These are phyloP conservation scores for Campoplex capitator DNA, from an alignment of 2,888 invertebrate genomes.

Conservation along the genomic window DNA sequence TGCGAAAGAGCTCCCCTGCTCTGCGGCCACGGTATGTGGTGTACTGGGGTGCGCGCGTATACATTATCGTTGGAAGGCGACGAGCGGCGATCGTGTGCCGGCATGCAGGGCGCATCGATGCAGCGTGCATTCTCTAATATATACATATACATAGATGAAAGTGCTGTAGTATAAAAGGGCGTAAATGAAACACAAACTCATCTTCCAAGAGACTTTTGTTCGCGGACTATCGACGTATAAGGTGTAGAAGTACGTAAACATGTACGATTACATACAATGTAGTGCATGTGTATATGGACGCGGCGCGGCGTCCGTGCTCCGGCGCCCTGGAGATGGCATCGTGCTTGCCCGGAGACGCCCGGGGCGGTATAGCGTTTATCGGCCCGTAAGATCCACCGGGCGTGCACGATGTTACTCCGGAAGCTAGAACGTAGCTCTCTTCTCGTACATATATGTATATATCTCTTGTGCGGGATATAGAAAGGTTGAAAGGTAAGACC, in stretches of 20 bases:
- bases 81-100: constrained; percentile 52
- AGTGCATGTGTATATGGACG: constrained; percentile 19
- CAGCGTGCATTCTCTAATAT: constrained; percentile 4
- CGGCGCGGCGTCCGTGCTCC: constrained; percentile 67
- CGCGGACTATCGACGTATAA: neutral
- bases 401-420: constrained; percentile 69
- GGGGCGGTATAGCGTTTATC: constrained; percentile 70
- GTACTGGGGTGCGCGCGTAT: constrained; percentile 37
- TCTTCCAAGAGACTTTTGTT: neutral
- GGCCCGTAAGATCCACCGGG: constrained; percentile 69
- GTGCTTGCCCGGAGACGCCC: constrained; percentile 68
- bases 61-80: constrained; percentile 56
- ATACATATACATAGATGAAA: neutral
- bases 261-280: neutral
- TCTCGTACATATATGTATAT: constrained; percentile 13
- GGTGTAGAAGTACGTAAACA: neutral
- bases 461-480: constrained; percentile 13
- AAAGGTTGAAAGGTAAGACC: constrained; percentile 17
- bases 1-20: constrained; percentile 13
- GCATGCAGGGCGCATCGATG: constrained; percentile 36
- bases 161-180: neutral
- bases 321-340: constrained; percentile 71
- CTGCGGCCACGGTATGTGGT: constrained; percentile 12
- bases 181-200: neutral
- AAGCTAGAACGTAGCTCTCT: constrained; percentile 54